phyloP scores from a whole-genome alignment of 2,888 invertebrate genomes.

The Amphipoea lucens region DNA sequence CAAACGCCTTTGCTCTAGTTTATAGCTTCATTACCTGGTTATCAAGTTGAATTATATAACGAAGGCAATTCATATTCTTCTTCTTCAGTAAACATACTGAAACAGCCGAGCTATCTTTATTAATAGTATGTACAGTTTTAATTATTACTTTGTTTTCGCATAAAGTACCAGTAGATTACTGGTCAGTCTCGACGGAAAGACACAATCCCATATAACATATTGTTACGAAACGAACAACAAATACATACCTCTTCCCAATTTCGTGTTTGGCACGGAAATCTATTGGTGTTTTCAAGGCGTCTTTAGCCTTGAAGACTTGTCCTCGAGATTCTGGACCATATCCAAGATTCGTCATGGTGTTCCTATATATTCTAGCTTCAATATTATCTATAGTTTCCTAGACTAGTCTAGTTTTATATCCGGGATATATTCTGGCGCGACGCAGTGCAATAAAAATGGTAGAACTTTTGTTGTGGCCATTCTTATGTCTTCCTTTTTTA shows the following conservation, averaged over 20 bases:
- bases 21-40: not conserved
- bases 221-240: slow-evolving; percentile 41
- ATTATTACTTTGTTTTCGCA: not conserved
- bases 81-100: too few relatives aligned
- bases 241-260: slow-evolving; percentile 40
- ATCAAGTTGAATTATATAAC: not conserved
- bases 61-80: not conserved
- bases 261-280: slow-evolving; percentile 62
- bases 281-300: slow-evolving; percentile 74
- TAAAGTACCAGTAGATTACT: not conserved
- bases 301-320: slow-evolving; percentile 73
- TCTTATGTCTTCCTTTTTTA: slow-evolving; percentile 62
- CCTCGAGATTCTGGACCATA: slow-evolving; percentile 71
- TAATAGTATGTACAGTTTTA: not conserved
- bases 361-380: slow-evolving; percentile 44
- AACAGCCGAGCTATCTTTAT: not conserved
- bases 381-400: slow-evolving; percentile 32
- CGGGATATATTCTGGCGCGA: slow-evolving; percentile 66
- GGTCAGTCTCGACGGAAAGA: slow-evolving; percentile 4
- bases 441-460: slow-evolving; percentile 72
- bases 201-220: slow-evolving; percentile 22
- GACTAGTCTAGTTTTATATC: slow-evolving; percentile 56
- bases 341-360: slow-evolving; percentile 77
- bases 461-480: slow-evolving; percentile 61
- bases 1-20: not conserved